Conservation (phyloP, 2,113 vertebrate species). For the Trachemys scripta region DNA sequence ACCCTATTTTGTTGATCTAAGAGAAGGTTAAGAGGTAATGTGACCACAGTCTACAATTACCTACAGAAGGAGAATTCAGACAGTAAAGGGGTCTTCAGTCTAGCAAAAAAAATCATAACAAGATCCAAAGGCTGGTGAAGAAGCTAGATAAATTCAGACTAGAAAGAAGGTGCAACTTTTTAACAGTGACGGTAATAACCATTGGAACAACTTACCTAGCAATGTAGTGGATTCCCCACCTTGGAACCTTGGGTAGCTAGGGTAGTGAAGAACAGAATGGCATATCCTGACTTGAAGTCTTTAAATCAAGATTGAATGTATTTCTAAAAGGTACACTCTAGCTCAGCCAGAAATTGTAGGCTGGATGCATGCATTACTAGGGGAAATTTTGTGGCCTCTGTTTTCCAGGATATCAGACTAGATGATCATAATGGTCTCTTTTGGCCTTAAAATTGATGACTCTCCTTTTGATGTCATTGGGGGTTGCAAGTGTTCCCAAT, state of each 20-base stretch:
- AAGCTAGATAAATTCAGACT: background rate
- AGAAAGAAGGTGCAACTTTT: background rate
- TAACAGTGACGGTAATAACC: background rate
- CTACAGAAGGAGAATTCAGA: too few species aligned
- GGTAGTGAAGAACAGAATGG: fast-evolving
- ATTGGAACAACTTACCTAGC: background rate
- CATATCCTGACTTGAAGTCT: background rate
- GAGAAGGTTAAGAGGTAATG: too few species aligned
- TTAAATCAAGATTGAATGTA: background rate
- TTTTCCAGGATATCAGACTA: background rate
- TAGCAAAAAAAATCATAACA: too few species aligned
- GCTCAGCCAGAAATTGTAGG: background rate
- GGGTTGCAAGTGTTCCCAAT: background rate
- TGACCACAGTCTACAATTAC: too few species aligned
- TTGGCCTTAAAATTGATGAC: background rate
- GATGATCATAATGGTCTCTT: background rate
- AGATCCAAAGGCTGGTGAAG: background rate
- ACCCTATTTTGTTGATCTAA: fast-evolving
- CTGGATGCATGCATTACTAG: background rate
- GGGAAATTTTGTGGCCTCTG: background rate
- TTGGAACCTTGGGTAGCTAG: background rate
- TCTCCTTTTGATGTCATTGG: background rate
- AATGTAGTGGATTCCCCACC: background rate
- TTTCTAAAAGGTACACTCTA: background rate
- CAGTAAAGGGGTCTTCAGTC: too few species aligned